These are phyloP conservation scores for Megamerina dolium DNA, from an alignment of 2,888 invertebrate genomes.

Conservation along the genomic window DNA sequence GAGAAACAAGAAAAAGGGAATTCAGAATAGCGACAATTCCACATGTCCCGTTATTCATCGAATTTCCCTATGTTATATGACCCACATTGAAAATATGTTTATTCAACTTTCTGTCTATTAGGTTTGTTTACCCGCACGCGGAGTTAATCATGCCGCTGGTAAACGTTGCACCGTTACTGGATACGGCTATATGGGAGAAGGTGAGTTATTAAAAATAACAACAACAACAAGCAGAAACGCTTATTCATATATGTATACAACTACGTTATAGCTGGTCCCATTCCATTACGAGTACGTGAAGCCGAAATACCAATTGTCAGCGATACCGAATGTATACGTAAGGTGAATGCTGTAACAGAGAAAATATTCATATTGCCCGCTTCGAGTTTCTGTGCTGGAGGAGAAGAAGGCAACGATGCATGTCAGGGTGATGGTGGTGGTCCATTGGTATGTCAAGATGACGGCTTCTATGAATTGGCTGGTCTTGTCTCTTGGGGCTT, in stretches of 20 bases:
- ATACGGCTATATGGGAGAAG: slow-evolving; percentile 93
- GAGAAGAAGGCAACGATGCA: slow-evolving; percentile 87
- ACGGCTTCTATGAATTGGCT: slow-evolving; percentile 86
- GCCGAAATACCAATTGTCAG: slow-evolving; percentile 89
- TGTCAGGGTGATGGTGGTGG: slow-evolving; percentile 96
- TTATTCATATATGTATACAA: neutral
- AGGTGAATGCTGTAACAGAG: slow-evolving; percentile 90
- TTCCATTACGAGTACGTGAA: slow-evolving; percentile 81
- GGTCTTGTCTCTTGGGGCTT: slow-evolving; percentile 95
- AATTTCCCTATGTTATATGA: too few relatives aligned
- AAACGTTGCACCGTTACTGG: slow-evolving; percentile 90
- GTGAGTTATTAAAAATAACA: slow-evolving; percentile 47
- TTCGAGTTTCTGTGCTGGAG: slow-evolving; percentile 90
- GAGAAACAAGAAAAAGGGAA: too few relatives aligned
- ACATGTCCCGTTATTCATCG: too few relatives aligned
- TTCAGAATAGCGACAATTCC: too few relatives aligned
- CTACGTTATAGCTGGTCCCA: slow-evolving; percentile 69
- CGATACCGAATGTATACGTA: slow-evolving; percentile 85
- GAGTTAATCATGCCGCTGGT: slow-evolving; percentile 82
- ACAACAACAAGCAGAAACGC: neutral
- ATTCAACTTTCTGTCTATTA: slow-evolving; percentile 44
- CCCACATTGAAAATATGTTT: too few relatives aligned
- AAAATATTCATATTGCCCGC: slow-evolving; percentile 91
- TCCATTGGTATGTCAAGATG: slow-evolving; percentile 86
- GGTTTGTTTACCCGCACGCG: slow-evolving; percentile 83